phyloP scores from a whole-genome alignment of 2,797 vertebrate species.

The Steatocranus sp. region DNA sequence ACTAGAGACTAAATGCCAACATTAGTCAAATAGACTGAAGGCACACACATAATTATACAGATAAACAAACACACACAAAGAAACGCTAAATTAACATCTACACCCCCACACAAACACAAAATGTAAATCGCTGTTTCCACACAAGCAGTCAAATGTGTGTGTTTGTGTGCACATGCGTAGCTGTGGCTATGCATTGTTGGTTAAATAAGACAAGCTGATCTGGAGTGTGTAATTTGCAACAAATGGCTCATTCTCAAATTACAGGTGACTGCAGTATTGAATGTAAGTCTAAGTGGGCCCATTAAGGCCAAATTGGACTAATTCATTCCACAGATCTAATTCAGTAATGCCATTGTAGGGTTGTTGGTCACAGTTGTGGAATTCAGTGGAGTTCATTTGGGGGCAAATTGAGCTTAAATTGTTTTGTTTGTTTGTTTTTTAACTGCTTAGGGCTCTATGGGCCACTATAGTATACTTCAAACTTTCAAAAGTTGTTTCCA shows the following conservation, averaged over 20 bases:
- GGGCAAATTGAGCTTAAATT: background rate
- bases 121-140: background rate
- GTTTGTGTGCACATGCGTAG: background rate
- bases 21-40: slow-evolving; percentile 48
- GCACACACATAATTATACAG: slow-evolving; percentile 37
- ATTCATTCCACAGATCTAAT: slow-evolving; percentile 61
- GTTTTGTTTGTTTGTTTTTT: background rate
- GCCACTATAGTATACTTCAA: accelerated
- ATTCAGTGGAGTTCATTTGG: slow-evolving; percentile 5
- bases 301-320: slow-evolving; percentile 62
- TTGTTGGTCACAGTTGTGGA: slow-evolving; percentile 16
- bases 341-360: slow-evolving; percentile 9
- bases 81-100: slow-evolving; percentile 36
- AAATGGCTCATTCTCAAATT: slow-evolving; percentile 55
- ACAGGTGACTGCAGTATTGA: slow-evolving; percentile 52
- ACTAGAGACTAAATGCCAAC: slow-evolving; percentile 25
- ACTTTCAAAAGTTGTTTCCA: background rate
- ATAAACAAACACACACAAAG: slow-evolving; percentile 30
- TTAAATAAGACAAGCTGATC: slow-evolving; percentile 31
- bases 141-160: background rate
- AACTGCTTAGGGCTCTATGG: background rate
- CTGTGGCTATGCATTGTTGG: slow-evolving; percentile 1
- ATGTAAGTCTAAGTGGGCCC: slow-evolving; percentile 46
- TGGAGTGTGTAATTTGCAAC: slow-evolving; percentile 50
- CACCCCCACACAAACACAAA: background rate